Percentiles rank a stretch among this genome's conserved stretches.
Conservation (phyloP, 2,888 invertebrate genomes). For the Protodeltote pygarga region DNA sequence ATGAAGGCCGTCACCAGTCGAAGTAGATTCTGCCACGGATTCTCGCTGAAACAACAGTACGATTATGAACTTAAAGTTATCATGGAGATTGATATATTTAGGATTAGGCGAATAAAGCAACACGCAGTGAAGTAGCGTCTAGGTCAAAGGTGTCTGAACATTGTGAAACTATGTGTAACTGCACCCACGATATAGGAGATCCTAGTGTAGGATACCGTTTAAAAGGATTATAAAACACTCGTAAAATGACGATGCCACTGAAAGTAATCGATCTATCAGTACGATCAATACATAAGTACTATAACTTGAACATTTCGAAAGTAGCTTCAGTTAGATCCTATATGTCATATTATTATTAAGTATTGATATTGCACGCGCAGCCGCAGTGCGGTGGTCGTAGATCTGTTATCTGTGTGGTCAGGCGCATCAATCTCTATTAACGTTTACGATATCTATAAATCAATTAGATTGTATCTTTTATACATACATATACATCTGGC, state of each 20-base stretch:
- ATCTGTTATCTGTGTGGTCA: constrained; percentile 24
- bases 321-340: constrained; percentile 7
- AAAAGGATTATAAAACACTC: too few species aligned
- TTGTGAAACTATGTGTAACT: too few species aligned
- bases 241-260: too few species aligned
- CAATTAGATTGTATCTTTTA: constrained; percentile 23
- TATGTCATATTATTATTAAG: constrained; percentile 1
- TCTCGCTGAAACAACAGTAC: constrained; percentile 59
- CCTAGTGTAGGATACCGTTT: too few species aligned
- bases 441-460: constrained; percentile 24
- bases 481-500: too few species aligned
- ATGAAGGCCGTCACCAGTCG: constrained; percentile 89
- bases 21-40: constrained; percentile 88
- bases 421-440: constrained; percentile 32
- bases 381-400: constrained; percentile 27
- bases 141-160: too few species aligned
- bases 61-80: too few species aligned
- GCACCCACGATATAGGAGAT: too few species aligned
- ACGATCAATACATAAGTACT: neutral
- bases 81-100: too few species aligned
- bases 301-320: constrained; percentile 30
- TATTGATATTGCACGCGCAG: neutral
- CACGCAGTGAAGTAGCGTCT: too few species aligned
- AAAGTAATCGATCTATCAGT: neutral
- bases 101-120: too few species aligned